Base-by-base conservation (phyloP, 35 echinoderm and acorn worm genomes). In the Lytechinus pictus region DNA sequence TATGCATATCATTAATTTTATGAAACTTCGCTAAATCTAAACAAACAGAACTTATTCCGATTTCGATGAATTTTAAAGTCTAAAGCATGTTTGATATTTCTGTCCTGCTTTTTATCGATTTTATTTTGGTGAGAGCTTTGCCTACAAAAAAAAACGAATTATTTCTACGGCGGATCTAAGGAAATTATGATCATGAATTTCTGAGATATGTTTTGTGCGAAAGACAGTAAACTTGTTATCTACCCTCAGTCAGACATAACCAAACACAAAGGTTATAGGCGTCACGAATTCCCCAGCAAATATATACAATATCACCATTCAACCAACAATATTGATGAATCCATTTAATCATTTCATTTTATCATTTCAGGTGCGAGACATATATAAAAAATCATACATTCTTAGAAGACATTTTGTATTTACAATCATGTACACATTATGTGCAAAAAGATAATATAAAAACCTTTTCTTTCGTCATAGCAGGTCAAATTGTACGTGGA, bases 391-490 rank as follows among this genome's bases (percentile, higher is more conserved):
- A 94, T 56, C 52, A 94, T 54, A 61, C 27, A 94, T 57, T 94
- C 14, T 89, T 28, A 55, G 14, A 27, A 91, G 29, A 24, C 87
- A 21, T 51, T 91, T 55, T 8, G 24, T 61, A 94, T 86, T 94
- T 58, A 79, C 87, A 93, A 93, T 28, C 52, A 55, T 93, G 52
- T 55, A 14, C n/a, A 93, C 52, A 93, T 28, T 27, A 93, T 93
- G 27, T 93, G 92, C 53, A 93, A 54, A 44, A 93, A 54, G 54
- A 93, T 93, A 57, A 93, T 93, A 93, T 93, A 93, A 93, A 93
- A 93, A 28, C 57, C 57, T 27, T 57, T 16, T 93, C 27, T 55
- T 93, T 10, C 27, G 56, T 27, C 9, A 93, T 54, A 53, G 27
- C n/a, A 93, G 66, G 16, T 16, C 92, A 93, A 0, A 55, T 44